A percentile compares a stretch with the other conserved stretches of the same genome.
These are phyloP conservation scores for Egretta garzetta DNA, from an alignment of 2,113 vertebrate species.

Conservation along the genomic window DNA sequence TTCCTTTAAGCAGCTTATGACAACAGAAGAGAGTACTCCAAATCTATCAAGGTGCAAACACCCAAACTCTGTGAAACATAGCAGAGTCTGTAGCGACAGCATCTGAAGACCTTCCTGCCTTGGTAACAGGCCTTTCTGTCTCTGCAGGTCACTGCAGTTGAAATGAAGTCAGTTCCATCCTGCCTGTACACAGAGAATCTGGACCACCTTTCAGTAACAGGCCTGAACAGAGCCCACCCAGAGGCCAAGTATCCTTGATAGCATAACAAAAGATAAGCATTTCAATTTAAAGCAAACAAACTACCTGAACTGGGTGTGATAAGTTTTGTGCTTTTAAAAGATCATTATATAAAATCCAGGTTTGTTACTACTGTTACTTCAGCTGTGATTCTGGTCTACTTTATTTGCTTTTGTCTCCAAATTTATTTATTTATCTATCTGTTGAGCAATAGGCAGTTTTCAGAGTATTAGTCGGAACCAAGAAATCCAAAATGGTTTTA, in stretches of 20 bases:
- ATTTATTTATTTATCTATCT: not conserved
- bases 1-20: not conserved
- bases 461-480: not conserved
- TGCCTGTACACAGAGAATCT: not conserved
- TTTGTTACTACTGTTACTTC: not conserved
- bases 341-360: not conserved
- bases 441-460: not conserved
- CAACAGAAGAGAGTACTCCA: not conserved
- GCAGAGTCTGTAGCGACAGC: not conserved
- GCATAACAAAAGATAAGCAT: not conserved
- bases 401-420: not conserved
- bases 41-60: not conserved
- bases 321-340: not conserved
- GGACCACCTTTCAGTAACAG: fast-evolving
- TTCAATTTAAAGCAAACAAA: not conserved
- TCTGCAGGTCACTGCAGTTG: not conserved
- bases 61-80: not conserved
- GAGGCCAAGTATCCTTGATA: not conserved
- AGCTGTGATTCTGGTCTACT: not conserved
- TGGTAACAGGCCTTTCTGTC: not conserved
- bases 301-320: not conserved
- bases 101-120: not conserved
- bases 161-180: not conserved
- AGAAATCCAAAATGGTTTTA: not conserved
- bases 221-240: not conserved